A percentile compares a stretch with the other conserved stretches of the same genome.
These are phyloP conservation scores for Penaeus chinensis DNA, from an alignment of 1,140 invertebrate species.

Conservation along the genomic window DNA sequence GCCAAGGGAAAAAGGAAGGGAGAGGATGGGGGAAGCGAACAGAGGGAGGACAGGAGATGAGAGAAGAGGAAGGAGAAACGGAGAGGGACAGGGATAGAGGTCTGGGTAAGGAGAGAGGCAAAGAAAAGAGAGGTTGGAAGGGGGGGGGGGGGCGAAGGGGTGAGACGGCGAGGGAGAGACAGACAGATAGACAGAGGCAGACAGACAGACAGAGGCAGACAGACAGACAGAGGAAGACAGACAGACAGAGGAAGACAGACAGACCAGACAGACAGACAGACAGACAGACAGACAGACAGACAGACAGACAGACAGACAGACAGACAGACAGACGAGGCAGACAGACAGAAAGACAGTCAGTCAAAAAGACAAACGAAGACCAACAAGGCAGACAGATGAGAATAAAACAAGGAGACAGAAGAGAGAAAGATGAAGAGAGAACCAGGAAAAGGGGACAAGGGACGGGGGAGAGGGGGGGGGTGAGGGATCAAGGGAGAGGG, in stretches of 20 bases:
- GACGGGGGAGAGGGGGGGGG: too few species aligned
- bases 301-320: background rate
- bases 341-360: background rate
- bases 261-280: background rate
- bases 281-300: background rate
- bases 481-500: too few species aligned
- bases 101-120: background rate
- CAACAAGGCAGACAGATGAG: too few species aligned
- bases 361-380: too few species aligned
- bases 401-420: too few species aligned
- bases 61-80: background rate
- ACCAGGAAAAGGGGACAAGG: too few species aligned
- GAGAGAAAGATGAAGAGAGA: too few species aligned
- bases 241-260: too few species aligned
- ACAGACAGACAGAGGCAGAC: background rate
- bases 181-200: background rate
- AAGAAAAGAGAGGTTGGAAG: background rate
- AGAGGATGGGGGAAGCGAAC: background rate
- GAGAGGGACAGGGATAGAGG: background rate
- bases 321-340: background rate
- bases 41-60: background rate
- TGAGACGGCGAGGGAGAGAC: background rate
- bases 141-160: background rate
- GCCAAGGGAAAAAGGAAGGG: background rate
- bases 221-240: too few species aligned